A percentile compares a stretch with the other conserved stretches of the same genome.
These are phyloP conservation scores for Diplolepis rosae DNA, from an alignment of 2,888 invertebrate species.

Conservation along the genomic window DNA sequence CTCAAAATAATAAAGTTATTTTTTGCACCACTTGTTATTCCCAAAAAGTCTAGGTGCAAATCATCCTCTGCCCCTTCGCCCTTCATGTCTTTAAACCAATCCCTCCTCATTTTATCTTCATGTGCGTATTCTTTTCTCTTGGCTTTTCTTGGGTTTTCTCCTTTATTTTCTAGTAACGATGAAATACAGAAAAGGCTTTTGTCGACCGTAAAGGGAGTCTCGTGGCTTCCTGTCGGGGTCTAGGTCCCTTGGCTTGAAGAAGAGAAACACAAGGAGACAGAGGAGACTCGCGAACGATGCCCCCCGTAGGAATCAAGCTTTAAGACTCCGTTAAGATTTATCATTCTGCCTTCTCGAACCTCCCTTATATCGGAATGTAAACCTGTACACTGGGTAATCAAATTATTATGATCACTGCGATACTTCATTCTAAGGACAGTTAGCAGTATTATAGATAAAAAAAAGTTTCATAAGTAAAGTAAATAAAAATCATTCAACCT, in stretches of 20 bases:
- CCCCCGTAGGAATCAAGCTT: constrained; percentile 57
- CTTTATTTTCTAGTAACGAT: constrained; percentile 42
- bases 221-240: constrained; percentile 43
- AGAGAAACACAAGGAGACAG: constrained; percentile 35
- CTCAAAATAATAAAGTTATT: too few relatives aligned
- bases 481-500: too few relatives aligned
- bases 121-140: constrained; percentile 11
- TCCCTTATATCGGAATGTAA: not conserved
- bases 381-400: constrained; percentile 2
- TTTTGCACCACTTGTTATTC: too few relatives aligned
- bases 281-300: constrained; percentile 36
- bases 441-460: too few relatives aligned
- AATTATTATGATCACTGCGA: too few relatives aligned
- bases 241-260: constrained; percentile 25
- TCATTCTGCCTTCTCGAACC: constrained; percentile 39
- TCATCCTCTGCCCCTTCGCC: constrained; percentile 24
- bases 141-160: constrained; percentile 28
- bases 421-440: too few relatives aligned
- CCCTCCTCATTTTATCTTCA: constrained; percentile 18
- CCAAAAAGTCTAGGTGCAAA: not conserved
- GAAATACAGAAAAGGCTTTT: constrained; percentile 46
- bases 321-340: constrained; percentile 61
- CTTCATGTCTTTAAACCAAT: constrained; percentile 9
- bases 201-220: constrained; percentile 46
- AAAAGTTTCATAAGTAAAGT: too few relatives aligned